These are phyloP conservation scores for Cladopsammia gracilis DNA, from an alignment of 64 coral and sea anemone genomes.

Conservation along the genomic window DNA sequence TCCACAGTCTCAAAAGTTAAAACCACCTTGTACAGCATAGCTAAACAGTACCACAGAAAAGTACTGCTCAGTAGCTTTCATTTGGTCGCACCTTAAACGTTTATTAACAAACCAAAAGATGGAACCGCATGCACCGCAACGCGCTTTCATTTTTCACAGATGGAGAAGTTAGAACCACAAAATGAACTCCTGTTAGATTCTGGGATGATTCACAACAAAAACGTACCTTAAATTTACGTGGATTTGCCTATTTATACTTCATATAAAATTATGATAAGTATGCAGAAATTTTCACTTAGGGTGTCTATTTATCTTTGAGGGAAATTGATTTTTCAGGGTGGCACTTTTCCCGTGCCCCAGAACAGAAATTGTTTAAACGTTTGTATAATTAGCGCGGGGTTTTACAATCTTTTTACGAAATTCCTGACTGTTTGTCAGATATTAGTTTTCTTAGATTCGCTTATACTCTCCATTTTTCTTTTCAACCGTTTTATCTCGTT, in stretches of 20 bases:
- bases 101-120: no score
- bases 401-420: constrained; percentile 16
- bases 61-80: no score
- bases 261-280: not conserved
- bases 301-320: constrained; percentile 26
- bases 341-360: not conserved
- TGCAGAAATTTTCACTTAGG: not conserved
- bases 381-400: not conserved
- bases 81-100: no score
- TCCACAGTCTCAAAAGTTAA: no score
- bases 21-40: no score
- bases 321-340: not conserved
- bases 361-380: not conserved
- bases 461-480: not conserved
- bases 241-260: constrained; percentile 30
- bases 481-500: constrained; percentile 31
- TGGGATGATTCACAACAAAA: not conserved
- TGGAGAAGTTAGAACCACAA: no score
- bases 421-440: not conserved
- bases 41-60: no score
- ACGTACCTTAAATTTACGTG: not conserved
- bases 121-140: no score
- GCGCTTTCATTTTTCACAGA: no score
- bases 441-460: not conserved
- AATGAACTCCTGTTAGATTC: no score